Conservation (phyloP, 2,888 invertebrate genomes). For the Eupeodes luniger region DNA sequence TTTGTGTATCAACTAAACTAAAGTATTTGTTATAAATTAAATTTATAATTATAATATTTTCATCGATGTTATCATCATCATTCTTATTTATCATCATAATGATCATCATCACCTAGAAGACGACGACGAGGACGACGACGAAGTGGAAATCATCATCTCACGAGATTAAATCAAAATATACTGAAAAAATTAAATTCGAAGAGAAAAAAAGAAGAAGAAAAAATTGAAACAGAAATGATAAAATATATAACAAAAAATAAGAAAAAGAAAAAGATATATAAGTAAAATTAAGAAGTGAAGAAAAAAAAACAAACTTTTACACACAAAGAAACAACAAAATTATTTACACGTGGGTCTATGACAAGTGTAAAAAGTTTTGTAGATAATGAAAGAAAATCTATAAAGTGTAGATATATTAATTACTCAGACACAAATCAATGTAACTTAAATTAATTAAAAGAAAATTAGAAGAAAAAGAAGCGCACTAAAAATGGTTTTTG, state of each 20-base stretch:
- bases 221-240: conserved; percentile 53
- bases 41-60: conserved; percentile 24
- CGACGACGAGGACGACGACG: conserved; percentile 23
- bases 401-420: conserved; percentile 19
- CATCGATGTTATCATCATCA: conserved; percentile 26
- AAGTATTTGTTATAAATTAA: conserved; percentile 45
- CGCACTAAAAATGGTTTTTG: conserved; percentile 11
- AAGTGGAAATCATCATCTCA: conserved; percentile 54
- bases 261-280: conserved; percentile 1
- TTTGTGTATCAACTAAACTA: background rate
- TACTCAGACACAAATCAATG: conserved; percentile 17
- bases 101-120: conserved; percentile 51
- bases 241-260: conserved; percentile 42
- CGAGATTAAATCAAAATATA: conserved; percentile 73
- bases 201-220: conserved; percentile 45
- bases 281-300: conserved; percentile 4
- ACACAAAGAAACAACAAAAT: background rate
- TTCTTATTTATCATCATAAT: background rate
- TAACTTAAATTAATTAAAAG: background rate
- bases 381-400: conserved; percentile 17
- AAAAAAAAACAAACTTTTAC: conserved; percentile 3
- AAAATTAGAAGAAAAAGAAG: conserved; percentile 33
- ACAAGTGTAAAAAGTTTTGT: conserved; percentile 30
- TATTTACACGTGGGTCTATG: conserved; percentile 30
- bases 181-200: conserved; percentile 71